Percentiles rank a stretch among this genome's conserved stretches.
Evolutionary conservation across 2,113 vertebrate genomes (phyloP).

Genomic region (Arvicanthis niloticus): DNA sequence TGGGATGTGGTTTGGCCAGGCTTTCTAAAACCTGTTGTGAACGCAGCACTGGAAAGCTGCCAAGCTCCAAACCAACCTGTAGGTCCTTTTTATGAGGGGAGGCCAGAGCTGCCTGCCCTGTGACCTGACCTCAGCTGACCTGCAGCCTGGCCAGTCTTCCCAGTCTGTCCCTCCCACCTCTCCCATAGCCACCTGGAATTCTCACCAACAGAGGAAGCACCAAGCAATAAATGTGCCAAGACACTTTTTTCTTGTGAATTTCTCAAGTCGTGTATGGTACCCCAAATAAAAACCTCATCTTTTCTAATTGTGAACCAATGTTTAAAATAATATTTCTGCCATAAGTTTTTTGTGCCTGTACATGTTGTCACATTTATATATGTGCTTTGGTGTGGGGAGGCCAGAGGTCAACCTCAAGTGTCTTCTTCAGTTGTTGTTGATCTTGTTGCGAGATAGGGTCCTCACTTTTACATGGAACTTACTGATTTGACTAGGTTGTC

Average conservation of each 20-base stretch:
- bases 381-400: background rate
- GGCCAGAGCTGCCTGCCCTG: background rate
- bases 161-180: background rate
- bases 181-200: background rate
- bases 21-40: slow-evolving; percentile 22
- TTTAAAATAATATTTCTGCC: background rate
- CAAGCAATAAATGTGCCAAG: background rate
- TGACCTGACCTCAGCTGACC: background rate
- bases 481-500: background rate
- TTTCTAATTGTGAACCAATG: background rate
- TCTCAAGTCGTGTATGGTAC: background rate
- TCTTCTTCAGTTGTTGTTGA: background rate
- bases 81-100: background rate
- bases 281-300: slow-evolving; percentile 24
- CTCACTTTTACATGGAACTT: background rate
- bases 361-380: too few relatives aligned
- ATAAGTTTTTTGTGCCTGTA: background rate
- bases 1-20: slow-evolving; percentile 55
- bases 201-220: background rate
- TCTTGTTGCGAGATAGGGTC: background rate
- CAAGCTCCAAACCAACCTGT: background rate
- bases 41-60: background rate
- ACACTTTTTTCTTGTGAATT: background rate
- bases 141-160: background rate
- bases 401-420: background rate